phyloP scores from a whole-genome alignment of 2,113 vertebrate species.

The Microtus pennsylvanicus region DNA sequence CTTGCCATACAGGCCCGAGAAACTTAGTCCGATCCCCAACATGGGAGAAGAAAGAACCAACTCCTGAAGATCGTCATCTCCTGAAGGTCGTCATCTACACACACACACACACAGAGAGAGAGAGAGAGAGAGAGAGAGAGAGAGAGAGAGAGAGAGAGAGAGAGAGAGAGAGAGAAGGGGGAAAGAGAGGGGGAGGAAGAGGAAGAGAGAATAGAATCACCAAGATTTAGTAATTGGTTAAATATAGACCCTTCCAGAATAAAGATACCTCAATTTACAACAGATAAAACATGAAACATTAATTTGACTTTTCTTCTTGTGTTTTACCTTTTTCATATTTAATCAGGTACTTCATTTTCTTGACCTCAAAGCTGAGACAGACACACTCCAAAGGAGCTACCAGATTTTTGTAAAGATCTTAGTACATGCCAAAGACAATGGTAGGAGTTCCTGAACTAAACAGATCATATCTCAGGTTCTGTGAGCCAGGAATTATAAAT shows the following conservation, averaged over 20 bases:
- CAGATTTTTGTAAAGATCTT: conserved; percentile 16
- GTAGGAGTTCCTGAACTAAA: background rate
- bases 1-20: too few relatives aligned
- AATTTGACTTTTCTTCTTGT: background rate
- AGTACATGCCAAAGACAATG: background rate
- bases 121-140: too few relatives aligned
- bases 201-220: too few relatives aligned
- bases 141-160: too few relatives aligned
- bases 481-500: background rate
- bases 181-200: too few relatives aligned
- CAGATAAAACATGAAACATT: background rate
- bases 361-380: background rate
- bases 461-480: background rate
- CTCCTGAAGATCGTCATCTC: background rate
- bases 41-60: background rate
- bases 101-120: background rate
- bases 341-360: background rate
- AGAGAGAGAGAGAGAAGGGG: too few relatives aligned
- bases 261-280: background rate
- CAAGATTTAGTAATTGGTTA: background rate
- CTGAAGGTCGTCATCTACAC: background rate
- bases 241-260: background rate
- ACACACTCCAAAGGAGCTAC: background rate
- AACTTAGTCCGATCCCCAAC: background rate
- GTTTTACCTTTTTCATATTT: too few relatives aligned